A percentile compares a stretch with the other conserved stretches of the same genome.
Evolutionary conservation across 2,113 vertebrate species (phyloP).

Genomic region (Thunnus thynnus): DNA sequence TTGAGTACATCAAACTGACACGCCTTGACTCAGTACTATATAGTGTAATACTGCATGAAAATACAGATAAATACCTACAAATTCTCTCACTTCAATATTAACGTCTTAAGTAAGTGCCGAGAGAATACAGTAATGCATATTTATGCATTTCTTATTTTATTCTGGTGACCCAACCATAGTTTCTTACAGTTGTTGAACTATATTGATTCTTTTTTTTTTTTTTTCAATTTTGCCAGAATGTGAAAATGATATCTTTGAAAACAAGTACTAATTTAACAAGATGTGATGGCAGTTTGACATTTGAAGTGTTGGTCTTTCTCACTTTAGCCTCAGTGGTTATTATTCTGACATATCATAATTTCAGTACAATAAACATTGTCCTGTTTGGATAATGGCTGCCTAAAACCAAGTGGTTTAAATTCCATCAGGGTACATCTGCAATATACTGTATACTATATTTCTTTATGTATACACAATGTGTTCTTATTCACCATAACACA

Average conservation of each 20-base stretch:
- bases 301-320: background rate
- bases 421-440: background rate
- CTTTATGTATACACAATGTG: no score
- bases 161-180: no score
- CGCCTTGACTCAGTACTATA: background rate
- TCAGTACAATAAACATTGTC: background rate
- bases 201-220: no score
- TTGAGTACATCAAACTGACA: conserved; percentile 5
- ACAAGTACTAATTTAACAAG: background rate
- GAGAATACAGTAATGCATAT: no score
- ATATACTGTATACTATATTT: background rate
- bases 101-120: no score
- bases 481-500: no score
- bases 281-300: background rate
- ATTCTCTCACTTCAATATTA: no score
- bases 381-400: background rate
- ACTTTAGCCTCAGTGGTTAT: background rate
- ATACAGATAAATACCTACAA: no score
- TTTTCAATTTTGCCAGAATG: background rate
- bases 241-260: no score
- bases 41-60: background rate
- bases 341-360: background rate
- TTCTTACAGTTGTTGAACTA: no score
- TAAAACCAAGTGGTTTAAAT: background rate
- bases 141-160: no score